phyloP scores from a whole-genome alignment of 37 sponge, comb jelly and placozoan genomes.

The Spongia lamella region DNA sequence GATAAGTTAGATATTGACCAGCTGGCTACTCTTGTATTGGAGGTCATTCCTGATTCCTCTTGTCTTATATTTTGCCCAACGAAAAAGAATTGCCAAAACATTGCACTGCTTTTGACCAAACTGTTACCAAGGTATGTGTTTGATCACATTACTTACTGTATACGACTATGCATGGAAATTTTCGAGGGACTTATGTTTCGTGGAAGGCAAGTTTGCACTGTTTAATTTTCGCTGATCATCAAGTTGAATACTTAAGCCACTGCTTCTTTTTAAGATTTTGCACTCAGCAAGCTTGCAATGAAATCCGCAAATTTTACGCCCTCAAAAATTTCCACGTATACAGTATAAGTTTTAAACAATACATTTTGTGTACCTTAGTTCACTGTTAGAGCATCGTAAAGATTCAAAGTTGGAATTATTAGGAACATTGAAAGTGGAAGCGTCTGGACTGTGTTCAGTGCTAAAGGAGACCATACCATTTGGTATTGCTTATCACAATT shows the following conservation, averaged over 20 bases:
- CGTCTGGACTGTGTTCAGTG: constrained; percentile 81
- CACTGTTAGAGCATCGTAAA: not conserved
- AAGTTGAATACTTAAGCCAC: too few relatives aligned
- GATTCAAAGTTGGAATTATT: constrained; percentile 14
- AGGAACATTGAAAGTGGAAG: constrained; percentile 30
- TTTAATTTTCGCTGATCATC: too few relatives aligned
- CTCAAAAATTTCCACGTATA: too few relatives aligned
- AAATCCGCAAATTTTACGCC: too few relatives aligned
- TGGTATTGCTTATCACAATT: constrained; percentile 95
- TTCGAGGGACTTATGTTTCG: too few relatives aligned
- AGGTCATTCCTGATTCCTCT: constrained; percentile 77
- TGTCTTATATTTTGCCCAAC: constrained; percentile 95
- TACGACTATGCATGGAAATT: too few relatives aligned
- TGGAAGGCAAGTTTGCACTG: too few relatives aligned
- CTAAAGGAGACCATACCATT: constrained; percentile 72
- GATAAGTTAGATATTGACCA: constrained; percentile 62
- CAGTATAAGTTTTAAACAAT: too few relatives aligned
- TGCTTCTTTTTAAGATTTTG: too few relatives aligned
- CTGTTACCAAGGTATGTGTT: constrained; percentile 42
- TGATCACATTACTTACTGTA: too few relatives aligned
- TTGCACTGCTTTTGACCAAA: constrained; percentile 67
- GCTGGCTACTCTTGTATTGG: constrained; percentile 61
- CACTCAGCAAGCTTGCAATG: too few relatives aligned
- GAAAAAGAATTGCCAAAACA: constrained; percentile 89
- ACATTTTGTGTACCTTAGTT: not conserved